Base-by-base conservation (phyloP, 1,140 invertebrate species). In the Ruditapes philippinarum region DNA sequence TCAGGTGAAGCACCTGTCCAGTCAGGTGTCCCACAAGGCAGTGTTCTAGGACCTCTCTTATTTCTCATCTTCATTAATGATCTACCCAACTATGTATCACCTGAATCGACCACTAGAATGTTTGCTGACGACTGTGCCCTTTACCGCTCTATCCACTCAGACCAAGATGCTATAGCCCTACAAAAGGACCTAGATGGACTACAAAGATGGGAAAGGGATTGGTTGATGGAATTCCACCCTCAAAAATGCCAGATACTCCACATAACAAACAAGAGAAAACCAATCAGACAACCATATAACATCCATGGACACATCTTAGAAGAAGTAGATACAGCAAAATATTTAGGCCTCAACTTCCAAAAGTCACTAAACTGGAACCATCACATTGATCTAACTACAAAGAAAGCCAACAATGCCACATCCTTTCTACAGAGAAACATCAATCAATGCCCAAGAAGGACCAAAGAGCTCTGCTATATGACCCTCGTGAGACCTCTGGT, bases 181-280 rank as follows among this genome's bases (percentile, higher is more conserved):
- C 79, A 83, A 38, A 25, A 74, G 14, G 88, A 84, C 49, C 36
- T 89, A n/a, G 62, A 89, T 57, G 38, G 25, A n/a, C 54, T 85
- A 51, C 54, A 85, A 19, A 17, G 33, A 45, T 89, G 51, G 54
- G 82, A 89, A 62, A 36, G 28, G 28, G 81, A 84, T 42, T 85
- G 42, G 81, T 51, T 78, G 19, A 89, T 89, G 88, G 82, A 85
- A 60, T 49, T 89, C 51, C 82, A 80, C 28, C 81, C n/a, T 78
- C 28, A 65, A 17, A 28, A 31, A 28, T 79, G 40, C 31, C 68
- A 42, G 68, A n/a, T 89, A 17, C 40, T 79, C 28, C 54, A 62
- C 36, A 85, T 89, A n/a, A n/a, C n/a, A n/a, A n/a, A n/a, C 88
- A 89, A 80, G 22, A 49, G 33, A 38, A 85, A 54, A 45, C 0